These are phyloP conservation scores for Crotalus viridis DNA, from an alignment of 2,113 vertebrate genomes.

Conservation along the genomic window DNA sequence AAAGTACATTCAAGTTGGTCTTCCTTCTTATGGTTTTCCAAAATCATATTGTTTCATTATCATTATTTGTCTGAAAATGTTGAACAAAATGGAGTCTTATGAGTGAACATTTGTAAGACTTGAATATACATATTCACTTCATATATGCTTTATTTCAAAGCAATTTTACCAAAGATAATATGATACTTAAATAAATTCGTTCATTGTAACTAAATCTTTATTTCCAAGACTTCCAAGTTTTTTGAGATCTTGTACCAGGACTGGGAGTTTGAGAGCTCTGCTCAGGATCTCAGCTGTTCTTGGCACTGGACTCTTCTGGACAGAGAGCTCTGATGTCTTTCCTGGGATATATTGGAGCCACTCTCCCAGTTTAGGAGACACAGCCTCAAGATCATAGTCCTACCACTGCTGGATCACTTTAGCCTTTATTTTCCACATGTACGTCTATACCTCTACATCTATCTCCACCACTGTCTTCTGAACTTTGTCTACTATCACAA, in stretches of 20 bases:
- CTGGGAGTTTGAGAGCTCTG: no score
- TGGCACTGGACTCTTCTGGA: not conserved
- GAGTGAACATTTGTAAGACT: not conserved
- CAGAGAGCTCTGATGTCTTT: not conserved
- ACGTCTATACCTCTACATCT: not conserved
- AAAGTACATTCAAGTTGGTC: no score
- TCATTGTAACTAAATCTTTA: not conserved
- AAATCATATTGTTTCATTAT: no score
- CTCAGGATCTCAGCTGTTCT: not conserved
- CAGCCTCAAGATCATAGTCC: not conserved
- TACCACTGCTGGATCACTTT: not conserved
- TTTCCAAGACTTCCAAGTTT: no score
- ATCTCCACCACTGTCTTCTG: not conserved
- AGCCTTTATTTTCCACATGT: not conserved
- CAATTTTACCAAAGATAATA: not conserved
- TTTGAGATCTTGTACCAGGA: no score
- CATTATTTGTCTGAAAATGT: no score
- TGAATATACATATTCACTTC: not conserved
- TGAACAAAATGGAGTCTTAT: not conserved
- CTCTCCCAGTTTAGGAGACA: not conserved
- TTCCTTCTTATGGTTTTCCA: no score
- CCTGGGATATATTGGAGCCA: not conserved
- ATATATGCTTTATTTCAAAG: not conserved
- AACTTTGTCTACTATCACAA: not conserved
- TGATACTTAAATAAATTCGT: not conserved